Base-by-base conservation (phyloP, 2,888 invertebrate genomes). In the Pherbina coryleti region DNA sequence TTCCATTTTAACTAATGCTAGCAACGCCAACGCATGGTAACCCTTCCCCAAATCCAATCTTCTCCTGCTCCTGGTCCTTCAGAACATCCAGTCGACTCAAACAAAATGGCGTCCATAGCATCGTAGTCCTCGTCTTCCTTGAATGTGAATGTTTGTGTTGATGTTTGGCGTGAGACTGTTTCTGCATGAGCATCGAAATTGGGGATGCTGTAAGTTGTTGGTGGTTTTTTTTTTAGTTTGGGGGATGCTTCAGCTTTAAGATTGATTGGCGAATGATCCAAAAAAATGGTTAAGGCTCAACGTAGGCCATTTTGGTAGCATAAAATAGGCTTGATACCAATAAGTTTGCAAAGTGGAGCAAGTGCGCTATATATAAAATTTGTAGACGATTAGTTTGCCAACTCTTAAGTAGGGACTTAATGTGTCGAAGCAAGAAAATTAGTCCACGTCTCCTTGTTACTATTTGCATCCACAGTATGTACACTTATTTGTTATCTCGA, bases 31-130 rank as follows among this genome's bases (percentile, higher is more conserved):
- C 44, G 67, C 44, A 37, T 67, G 34, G 44, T 67, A 67, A 34
- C 19, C 44, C 67, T 67, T 67, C 34, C 44, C 51, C 69, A 51
- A 25, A 34, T 53, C 51, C 28, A 22, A 34, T 67, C 75, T 22
- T 19, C 66, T 9, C 66, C 22, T 17, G 5, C 34, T 17, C 5
- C 22, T 17, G 5, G 22, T 17, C 5, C 67, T 19, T 17, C 64
- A n/a, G 67, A 25, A 55, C 67, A 75, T 75, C 67, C 66, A 67
- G 55, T 55, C 66, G 55, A 53, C 53, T 53, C 49, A 74, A 55
- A 80, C 79, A 81, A 81, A 81, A 81, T 81, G 80, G 80, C 80
- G 80, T 76, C 64, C 62, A 44, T n/a, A 75, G 9, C 34, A 14
- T 64, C 60, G 31, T 19, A 8, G 62, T 28, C 28, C 55, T 66